Base-by-base conservation (phyloP, 2,113 vertebrate genomes). In the Nasalis larvatus region DNA sequence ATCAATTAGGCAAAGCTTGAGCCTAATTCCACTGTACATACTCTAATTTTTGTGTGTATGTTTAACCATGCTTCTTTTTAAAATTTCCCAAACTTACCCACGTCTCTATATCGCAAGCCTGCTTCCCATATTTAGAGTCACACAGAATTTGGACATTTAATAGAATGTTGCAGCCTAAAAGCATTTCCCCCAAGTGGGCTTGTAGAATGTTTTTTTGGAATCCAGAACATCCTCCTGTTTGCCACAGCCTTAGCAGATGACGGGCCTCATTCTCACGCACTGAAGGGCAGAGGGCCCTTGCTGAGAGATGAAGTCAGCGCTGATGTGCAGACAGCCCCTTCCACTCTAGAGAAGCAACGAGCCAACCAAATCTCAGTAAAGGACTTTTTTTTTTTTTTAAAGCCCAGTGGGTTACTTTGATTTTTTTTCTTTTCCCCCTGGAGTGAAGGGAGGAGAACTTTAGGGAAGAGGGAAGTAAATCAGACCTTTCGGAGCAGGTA, bases 1-100 rank as follows among this genome's bases (percentile, higher is more conserved):
- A 83, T 82, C 94, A 92, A 16, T 95, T 92, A 97, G 92, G 88
- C 73, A 63, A 96, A 7, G 95, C 85, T 3, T 68, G 37, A 27
- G 92, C 82, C 83, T 81, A 0, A 4, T 88, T 88, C 86, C 87
- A 4, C 56, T 30, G 90, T 27, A 8, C 66, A 4, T 0, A 27
- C 0, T 6, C 37, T 88, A 86, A 76, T 58, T 97, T 77, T 85
- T 47, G 88, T 92, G 69, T 95, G 77, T 91, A 32, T 91, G 87
- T 93, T 84, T 80, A 84, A 87, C 77, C 27, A 1, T 56, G 47
- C 60, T 63, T 73, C 56, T 88, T 45, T 84, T 86, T 74, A 88
- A 73, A 2, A 77, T 77, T 89, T 90, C 76, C 71, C 91, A 85
- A 89, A 93, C 32, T 95, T 63, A 3, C 20, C 71, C 49, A 32